Conservation (phyloP, 92 coral and sea anemone genomes). For the Meandrina meandrites region DNA sequence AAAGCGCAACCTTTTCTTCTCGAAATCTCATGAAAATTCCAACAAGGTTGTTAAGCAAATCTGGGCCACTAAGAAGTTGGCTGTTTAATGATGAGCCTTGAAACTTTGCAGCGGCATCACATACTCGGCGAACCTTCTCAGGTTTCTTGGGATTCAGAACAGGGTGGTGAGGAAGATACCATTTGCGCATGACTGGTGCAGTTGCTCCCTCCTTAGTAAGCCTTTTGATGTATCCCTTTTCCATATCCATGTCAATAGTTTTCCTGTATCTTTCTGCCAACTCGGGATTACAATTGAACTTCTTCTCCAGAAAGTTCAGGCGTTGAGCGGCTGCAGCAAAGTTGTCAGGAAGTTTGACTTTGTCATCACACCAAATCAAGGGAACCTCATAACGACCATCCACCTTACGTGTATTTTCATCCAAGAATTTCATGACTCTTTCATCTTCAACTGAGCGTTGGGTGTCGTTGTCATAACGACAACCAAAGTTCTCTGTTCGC, state of each 20-base stretch:
- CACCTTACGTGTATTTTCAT: slow-evolving; percentile 29
- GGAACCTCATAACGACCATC: slow-evolving; percentile 57
- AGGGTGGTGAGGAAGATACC: slow-evolving; percentile 47
- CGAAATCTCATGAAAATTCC: slow-evolving; percentile 36
- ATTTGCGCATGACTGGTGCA: slow-evolving; percentile 11
- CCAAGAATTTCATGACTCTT: slow-evolving; percentile 39
- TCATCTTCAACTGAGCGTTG: slow-evolving; percentile 51
- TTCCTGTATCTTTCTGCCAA: slow-evolving; percentile 16
- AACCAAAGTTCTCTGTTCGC: slow-evolving; percentile 49
- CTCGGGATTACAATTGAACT: slow-evolving; percentile 27
- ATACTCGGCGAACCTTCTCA: slow-evolving; percentile 49
- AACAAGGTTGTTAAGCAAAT: slow-evolving; percentile 42
- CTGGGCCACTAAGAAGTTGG: slow-evolving; percentile 57
- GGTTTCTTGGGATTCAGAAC: slow-evolving; percentile 47
- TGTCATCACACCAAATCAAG: slow-evolving; percentile 36
- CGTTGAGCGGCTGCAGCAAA: slow-evolving; percentile 17
- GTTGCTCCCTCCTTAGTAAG: slow-evolving; percentile 37
- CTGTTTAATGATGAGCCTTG: slow-evolving; percentile 54
- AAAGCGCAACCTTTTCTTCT: slow-evolving; percentile 53
- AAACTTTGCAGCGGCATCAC: slow-evolving; percentile 56
- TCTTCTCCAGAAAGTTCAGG: slow-evolving; percentile 40
- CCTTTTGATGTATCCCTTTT: slow-evolving; percentile 51
- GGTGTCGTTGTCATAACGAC: slow-evolving; percentile 29
- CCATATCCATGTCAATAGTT: slow-evolving; percentile 49
- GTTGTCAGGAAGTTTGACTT: slow-evolving; percentile 35